Conservation (phyloP, 2,113 vertebrate species). For the Pionites leucogaster region DNA sequence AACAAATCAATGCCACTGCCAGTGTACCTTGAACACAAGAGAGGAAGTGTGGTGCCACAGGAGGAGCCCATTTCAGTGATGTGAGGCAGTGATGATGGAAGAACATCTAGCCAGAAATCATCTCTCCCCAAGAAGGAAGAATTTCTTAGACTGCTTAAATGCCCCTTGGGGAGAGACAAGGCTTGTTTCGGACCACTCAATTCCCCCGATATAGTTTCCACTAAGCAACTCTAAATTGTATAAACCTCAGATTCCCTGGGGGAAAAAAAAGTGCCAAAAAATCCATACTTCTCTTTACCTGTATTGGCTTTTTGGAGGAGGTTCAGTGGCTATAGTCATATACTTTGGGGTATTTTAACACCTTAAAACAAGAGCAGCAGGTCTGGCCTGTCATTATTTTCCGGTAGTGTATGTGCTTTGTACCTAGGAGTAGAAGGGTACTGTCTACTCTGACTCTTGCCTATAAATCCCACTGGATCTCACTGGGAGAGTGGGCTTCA, state of each 20-base stretch:
- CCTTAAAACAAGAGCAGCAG: background rate
- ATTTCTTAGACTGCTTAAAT: background rate
- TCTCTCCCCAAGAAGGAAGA: background rate
- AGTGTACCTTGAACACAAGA: background rate
- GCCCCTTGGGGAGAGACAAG: background rate
- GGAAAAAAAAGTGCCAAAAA: background rate
- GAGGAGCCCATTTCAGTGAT: background rate
- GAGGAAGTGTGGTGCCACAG: background rate
- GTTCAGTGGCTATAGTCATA: background rate
- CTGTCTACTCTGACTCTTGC: background rate
- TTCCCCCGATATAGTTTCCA: background rate
- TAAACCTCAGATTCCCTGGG: background rate
- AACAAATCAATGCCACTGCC: background rate
- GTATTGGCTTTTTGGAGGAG: background rate
- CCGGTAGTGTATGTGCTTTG: accelerated
- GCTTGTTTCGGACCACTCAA: background rate
- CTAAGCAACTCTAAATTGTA: background rate
- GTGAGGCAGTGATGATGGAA: background rate
- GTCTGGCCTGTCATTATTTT: background rate
- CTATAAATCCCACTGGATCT: background rate
- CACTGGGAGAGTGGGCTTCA: background rate
- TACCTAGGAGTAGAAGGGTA: background rate
- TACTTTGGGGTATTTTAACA: background rate
- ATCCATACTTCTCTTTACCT: background rate
- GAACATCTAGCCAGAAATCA: background rate